Conservation (phyloP, 2,888 invertebrate species). For the Euzetes globulus region DNA sequence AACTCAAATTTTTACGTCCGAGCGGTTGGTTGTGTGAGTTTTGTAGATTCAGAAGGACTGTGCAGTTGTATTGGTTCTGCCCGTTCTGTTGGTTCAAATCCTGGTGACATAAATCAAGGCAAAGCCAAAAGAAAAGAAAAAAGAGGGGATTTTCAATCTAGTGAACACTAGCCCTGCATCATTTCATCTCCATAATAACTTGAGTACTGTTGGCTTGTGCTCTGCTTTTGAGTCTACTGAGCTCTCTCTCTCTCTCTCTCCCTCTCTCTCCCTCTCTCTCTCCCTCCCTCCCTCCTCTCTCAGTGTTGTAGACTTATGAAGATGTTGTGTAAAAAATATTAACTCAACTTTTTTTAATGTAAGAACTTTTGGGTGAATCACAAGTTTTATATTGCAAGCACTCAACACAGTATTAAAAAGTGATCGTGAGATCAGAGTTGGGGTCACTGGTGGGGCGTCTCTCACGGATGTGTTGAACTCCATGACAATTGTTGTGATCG, state of each 20-base stretch:
- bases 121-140: conserved; percentile 24
- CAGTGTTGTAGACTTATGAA: conserved; percentile 4
- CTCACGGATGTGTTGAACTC: conserved; percentile 24
- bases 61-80: background rate
- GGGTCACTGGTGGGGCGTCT: conserved; percentile 14
- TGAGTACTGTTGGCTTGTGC: conserved; percentile 25
- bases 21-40: background rate
- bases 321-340: conserved; percentile 13
- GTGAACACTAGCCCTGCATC: conserved; percentile 19
- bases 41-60: background rate
- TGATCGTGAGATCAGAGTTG: conserved; percentile 17
- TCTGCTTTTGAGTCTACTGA: background rate
- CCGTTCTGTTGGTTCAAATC: conserved; percentile 12
- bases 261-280: background rate
- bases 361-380: background rate
- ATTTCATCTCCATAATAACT: conserved; percentile 25
- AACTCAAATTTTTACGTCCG: conserved; percentile 22
- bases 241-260: background rate
- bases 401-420: conserved; percentile 5
- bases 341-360: background rate
- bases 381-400: background rate
- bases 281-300: background rate
- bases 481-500: conserved; percentile 10
- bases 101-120: conserved; percentile 17
- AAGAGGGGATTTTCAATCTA: conserved; percentile 25